phyloP scores from a whole-genome alignment of 2,797 vertebrate species.

The Gallinago stenura region DNA sequence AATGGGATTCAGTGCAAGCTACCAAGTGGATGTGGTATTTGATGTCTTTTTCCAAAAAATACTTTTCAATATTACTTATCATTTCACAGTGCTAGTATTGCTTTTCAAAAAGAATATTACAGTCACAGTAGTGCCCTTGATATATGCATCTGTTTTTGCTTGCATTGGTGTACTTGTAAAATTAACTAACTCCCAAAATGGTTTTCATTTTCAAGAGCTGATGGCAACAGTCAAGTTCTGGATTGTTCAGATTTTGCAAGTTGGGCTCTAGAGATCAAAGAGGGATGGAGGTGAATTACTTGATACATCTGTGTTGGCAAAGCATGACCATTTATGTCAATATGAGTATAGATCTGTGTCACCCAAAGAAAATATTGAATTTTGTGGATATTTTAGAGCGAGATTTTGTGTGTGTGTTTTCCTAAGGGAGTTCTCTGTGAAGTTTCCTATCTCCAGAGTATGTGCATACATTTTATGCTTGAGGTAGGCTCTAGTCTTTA shows the following conservation, averaged over 20 bases:
- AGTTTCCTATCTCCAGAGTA: conserved; percentile 6
- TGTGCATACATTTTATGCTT: conserved; percentile 45
- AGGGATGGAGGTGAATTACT: conserved; percentile 70
- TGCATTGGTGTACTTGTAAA: neutral
- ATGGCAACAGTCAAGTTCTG: conserved; percentile 30
- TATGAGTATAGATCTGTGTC: conserved; percentile 73
- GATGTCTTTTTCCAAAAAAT: conserved; percentile 23
- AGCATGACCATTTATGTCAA: conserved; percentile 68
- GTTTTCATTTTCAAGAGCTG: conserved; percentile 66
- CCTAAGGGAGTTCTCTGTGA: neutral
- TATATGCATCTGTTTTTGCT: conserved; percentile 48
- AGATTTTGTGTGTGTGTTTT: conserved; percentile 46
- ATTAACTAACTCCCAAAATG: conserved; percentile 53
- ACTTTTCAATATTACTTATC: neutral
- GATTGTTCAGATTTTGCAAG: conserved; percentile 69
- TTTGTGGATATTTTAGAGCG: conserved; percentile 68
- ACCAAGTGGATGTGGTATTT: neutral
- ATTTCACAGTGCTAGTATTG: conserved; percentile 15
- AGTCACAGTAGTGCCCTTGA: conserved; percentile 25
- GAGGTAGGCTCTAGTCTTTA: conserved; percentile 22
- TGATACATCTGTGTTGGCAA: conserved; percentile 73
- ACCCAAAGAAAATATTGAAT: conserved; percentile 73
- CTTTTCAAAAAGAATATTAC: conserved; percentile 29
- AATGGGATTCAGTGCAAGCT: conserved; percentile 8
- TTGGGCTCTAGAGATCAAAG: conserved; percentile 66